phyloP scores from a whole-genome alignment of 2,113 vertebrate species.

The Calcarius ornatus region DNA sequence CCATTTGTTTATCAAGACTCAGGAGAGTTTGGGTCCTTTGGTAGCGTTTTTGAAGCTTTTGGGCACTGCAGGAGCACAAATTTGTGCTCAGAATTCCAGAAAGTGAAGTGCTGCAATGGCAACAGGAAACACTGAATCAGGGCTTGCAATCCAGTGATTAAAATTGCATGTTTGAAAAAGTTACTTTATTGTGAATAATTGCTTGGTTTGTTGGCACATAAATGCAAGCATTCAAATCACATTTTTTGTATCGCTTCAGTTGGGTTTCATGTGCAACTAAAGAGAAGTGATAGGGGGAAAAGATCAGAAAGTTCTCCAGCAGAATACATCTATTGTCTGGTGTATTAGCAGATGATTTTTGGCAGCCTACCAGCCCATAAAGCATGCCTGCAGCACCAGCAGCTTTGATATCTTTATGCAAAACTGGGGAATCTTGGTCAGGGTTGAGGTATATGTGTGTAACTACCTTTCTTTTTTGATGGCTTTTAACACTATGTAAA shows the following conservation, averaged over 20 bases:
- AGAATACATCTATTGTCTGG: not conserved
- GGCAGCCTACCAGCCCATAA: slow-evolving; percentile 6
- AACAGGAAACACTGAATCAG: not conserved
- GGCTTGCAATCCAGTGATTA: not conserved
- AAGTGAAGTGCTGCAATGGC: not conserved
- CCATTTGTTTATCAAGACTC: not conserved
- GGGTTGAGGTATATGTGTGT: not conserved
- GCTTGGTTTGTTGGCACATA: not conserved
- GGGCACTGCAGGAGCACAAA: not conserved
- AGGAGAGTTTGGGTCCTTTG: not conserved
- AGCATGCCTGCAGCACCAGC: not conserved
- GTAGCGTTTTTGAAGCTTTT: not conserved
- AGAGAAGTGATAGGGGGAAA: not conserved
- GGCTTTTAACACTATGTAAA: not conserved
- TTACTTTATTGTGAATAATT: not conserved
- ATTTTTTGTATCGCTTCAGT: not conserved
- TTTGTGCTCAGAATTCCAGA: not conserved
- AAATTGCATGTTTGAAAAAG: not conserved
- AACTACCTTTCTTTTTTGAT: not conserved
- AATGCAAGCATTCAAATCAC: not conserved
- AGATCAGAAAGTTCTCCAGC: not conserved
- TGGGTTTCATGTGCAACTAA: not conserved
- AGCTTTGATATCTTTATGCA: slow-evolving; percentile 23
- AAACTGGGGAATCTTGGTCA: not conserved
- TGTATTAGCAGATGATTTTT: slow-evolving; percentile 16